phyloP scores from a whole-genome alignment of 2,888 invertebrate genomes.

The Sialis fuliginosa region DNA sequence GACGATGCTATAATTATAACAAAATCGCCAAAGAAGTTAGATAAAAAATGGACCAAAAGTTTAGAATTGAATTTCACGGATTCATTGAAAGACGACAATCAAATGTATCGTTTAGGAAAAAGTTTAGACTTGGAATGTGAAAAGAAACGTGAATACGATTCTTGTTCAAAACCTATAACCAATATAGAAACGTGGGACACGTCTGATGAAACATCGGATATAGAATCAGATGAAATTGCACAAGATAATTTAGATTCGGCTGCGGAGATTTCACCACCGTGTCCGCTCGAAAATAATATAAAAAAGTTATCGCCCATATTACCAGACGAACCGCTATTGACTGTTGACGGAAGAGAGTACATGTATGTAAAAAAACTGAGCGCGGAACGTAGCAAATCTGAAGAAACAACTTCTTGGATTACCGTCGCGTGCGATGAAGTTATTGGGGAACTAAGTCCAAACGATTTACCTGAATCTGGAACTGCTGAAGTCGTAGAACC shows the following conservation, averaged over 20 bases:
- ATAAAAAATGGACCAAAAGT: constrained; percentile 38
- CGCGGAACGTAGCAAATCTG: constrained; percentile 37
- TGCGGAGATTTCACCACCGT: background rate
- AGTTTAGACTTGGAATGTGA: constrained; percentile 22
- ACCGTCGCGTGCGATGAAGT: constrained; percentile 49
- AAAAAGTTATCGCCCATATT: background rate
- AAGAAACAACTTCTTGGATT: constrained; percentile 50
- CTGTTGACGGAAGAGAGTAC: constrained; percentile 40
- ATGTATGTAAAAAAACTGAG: constrained; percentile 27
- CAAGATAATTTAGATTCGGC: background rate
- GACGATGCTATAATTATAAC: constrained; percentile 62
- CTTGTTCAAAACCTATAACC: constrained; percentile 1
- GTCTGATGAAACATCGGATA: constrained; percentile 18
- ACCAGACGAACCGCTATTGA: constrained; percentile 45
- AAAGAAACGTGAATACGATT: constrained; percentile 1
- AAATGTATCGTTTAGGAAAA: constrained; percentile 22
- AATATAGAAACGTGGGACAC: constrained; percentile 18
- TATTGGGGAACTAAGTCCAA: constrained; percentile 23
- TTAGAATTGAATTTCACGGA: constrained; percentile 39
- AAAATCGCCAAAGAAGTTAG: constrained; percentile 53
- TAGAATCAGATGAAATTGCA: constrained; percentile 4
- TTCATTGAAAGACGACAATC: constrained; percentile 17
- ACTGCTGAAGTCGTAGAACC: background rate
- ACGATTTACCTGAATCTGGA: constrained; percentile 3
- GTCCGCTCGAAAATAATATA: background rate